Conservation (phyloP, 2,888 invertebrate genomes). For the Salticus scenicus region DNA sequence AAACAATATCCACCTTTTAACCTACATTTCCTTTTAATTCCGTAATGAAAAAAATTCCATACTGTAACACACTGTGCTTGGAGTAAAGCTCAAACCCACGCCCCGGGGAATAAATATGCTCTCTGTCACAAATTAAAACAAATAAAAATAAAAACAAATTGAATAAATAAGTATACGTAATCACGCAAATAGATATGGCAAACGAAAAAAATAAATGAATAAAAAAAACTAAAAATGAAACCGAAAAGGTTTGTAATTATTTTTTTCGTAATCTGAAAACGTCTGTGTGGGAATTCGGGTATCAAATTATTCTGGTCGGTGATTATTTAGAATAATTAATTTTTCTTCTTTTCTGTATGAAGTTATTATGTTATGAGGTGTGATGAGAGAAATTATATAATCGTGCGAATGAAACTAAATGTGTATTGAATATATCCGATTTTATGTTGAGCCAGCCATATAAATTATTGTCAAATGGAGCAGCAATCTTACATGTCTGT, state of each 20-base stretch:
- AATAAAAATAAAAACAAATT: background rate
- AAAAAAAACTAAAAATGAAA: too few species aligned
- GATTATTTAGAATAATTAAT: too few species aligned
- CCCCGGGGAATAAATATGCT: background rate
- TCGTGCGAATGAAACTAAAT: too few species aligned
- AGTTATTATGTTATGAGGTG: too few species aligned
- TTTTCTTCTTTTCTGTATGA: too few species aligned
- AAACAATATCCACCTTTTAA: background rate
- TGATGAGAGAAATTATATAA: too few species aligned
- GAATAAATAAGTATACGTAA: background rate
- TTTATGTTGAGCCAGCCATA: too few species aligned
- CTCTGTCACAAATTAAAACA: background rate
- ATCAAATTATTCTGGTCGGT: background rate
- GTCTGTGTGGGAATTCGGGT: background rate
- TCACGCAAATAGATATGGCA: background rate
- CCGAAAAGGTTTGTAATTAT: background rate
- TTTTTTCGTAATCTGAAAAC: background rate
- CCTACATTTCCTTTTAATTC: background rate
- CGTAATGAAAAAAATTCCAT: too few species aligned
- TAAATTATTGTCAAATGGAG: too few species aligned
- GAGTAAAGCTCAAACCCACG: background rate
- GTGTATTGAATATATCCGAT: too few species aligned
- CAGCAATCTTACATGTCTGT: too few species aligned
- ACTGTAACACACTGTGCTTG: background rate
- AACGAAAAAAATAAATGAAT: background rate